Conservation (phyloP, 2,888 invertebrate genomes). For the Rotaria socialis region DNA sequence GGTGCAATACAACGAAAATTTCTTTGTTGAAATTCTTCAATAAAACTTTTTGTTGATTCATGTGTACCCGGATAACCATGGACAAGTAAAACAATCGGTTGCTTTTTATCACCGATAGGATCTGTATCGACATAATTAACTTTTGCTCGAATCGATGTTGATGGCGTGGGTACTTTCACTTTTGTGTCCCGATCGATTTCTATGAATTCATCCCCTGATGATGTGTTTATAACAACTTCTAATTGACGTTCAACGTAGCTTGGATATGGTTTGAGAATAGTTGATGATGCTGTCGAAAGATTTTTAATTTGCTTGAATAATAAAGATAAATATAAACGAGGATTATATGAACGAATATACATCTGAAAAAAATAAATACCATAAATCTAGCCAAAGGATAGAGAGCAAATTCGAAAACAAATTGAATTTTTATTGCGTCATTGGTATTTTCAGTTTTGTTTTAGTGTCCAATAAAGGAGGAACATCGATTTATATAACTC, state of each 20-base stretch:
- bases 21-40: conserved; percentile 32
- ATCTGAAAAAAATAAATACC: not conserved
- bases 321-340: not conserved
- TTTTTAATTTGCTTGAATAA: not conserved
- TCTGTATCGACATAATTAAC: conserved; percentile 12
- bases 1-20: conserved; percentile 20
- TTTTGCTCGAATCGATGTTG: not conserved
- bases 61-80: conserved; percentile 24
- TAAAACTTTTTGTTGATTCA: conserved; percentile 1
- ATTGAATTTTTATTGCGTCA: too few species aligned
- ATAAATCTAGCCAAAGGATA: too few species aligned
- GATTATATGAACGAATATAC: not conserved
- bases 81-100: not conserved
- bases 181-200: not conserved
- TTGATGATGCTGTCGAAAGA: not conserved
- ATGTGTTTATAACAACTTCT: not conserved
- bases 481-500: too few species aligned
- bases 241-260: not conserved
- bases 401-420: too few species aligned
- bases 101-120: conserved; percentile 27
- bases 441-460: too few species aligned
- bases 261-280: not conserved
- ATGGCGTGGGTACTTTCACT: not conserved
- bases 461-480: too few species aligned
- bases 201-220: not conserved